Conservation (phyloP, 2,113 vertebrate genomes). For the Bambusicola thoracicus region DNA sequence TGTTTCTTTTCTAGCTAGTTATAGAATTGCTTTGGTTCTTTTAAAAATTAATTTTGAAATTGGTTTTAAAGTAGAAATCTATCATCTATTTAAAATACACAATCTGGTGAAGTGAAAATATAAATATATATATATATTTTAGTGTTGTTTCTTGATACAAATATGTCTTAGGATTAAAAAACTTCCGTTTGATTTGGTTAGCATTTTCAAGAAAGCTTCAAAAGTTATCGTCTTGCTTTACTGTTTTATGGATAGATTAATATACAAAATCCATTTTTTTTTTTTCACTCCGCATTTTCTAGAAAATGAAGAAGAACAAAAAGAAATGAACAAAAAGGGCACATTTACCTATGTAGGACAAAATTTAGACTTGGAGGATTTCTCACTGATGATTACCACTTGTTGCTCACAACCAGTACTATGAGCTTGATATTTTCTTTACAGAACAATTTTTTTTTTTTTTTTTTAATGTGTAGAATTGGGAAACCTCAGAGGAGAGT, state of each 20-base stretch:
- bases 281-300: neutral
- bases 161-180: neutral
- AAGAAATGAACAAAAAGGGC: neutral
- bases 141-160: neutral
- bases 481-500: neutral
- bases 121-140: neutral
- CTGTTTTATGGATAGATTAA: neutral
- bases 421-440: neutral
- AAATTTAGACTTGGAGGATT: neutral
- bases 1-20: neutral
- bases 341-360: neutral
- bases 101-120: neutral
- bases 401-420: neutral
- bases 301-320: neutral
- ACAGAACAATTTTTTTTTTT: neutral
- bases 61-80: neutral
- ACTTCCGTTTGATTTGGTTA: neutral
- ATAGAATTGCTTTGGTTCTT: neutral
- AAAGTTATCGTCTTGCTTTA: neutral
- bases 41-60: neutral
- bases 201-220: neutral
- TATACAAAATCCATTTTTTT: fast-evolving
- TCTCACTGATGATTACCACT: neutral
- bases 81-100: neutral
- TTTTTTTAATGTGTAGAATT: neutral